Conservation (phyloP, 2,888 invertebrate species). For the Oxycera nigricornis region DNA sequence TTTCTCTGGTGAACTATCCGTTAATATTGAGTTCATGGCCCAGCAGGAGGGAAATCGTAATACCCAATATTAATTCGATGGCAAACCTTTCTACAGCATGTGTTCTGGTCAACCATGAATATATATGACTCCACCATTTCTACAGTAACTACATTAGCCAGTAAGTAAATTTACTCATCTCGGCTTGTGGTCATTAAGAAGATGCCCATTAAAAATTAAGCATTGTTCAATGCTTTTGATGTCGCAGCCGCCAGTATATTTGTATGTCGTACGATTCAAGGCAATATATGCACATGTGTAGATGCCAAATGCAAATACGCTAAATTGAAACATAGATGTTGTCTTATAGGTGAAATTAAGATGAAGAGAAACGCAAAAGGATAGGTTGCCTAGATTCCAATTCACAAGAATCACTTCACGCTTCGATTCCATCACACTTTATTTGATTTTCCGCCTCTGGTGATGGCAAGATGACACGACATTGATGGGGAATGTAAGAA, state of each 20-base stretch:
- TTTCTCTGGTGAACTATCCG: too few relatives aligned
- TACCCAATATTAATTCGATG: too few relatives aligned
- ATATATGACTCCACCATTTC: too few relatives aligned
- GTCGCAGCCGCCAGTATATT: not conserved
- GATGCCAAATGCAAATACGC: not conserved
- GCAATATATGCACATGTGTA: not conserved
- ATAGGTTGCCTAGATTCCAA: not conserved
- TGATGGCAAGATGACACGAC: not conserved
- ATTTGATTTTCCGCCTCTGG: slow-evolving; percentile 24
- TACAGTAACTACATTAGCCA: too few relatives aligned
- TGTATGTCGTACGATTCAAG: not conserved
- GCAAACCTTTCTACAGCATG: too few relatives aligned
- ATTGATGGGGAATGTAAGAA: not conserved
- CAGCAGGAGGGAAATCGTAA: too few relatives aligned
- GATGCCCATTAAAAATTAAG: not conserved
- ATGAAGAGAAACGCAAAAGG: not conserved
- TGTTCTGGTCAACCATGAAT: too few relatives aligned
- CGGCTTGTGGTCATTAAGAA: not conserved
- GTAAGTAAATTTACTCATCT: too few relatives aligned
- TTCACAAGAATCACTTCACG: slow-evolving; percentile 20
- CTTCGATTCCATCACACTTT: slow-evolving; percentile 17
- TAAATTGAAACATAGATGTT: not conserved
- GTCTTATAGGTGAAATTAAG: slow-evolving; percentile 9
- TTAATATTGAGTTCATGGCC: too few relatives aligned
- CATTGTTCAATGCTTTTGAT: not conserved